A percentile compares a stretch with the other conserved stretches of the same genome.
Conservation (phyloP, 2,113 vertebrate genomes). For the Speoplatyrhinus poulsoni region DNA sequence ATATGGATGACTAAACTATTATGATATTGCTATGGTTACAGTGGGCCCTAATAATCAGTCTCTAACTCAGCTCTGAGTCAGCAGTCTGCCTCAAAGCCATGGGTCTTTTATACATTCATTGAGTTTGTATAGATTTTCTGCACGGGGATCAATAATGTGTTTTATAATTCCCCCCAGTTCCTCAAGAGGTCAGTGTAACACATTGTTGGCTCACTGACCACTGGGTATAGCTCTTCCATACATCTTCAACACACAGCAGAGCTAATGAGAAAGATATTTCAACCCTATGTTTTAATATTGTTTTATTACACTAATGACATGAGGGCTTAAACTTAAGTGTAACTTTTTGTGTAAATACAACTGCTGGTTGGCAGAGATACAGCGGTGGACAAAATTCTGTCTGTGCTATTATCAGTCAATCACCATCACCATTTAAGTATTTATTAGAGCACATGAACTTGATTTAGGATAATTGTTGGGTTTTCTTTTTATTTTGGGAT, state of each 20-base stretch:
- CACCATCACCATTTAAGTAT: too few relatives aligned
- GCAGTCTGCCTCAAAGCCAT: too few relatives aligned
- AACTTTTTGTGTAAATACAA: background rate
- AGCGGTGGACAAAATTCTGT: background rate
- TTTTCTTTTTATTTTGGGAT: too few relatives aligned
- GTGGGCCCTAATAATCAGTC: too few relatives aligned
- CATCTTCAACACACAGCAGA: background rate
- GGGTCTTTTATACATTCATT: too few relatives aligned
- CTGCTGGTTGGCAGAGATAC: background rate
- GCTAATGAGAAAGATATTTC: background rate
- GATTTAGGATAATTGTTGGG: too few relatives aligned
- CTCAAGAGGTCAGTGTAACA: conserved; percentile 73
- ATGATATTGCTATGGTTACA: too few relatives aligned
- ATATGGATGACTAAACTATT: too few relatives aligned
- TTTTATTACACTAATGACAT: too few relatives aligned
- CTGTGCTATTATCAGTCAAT: too few relatives aligned
- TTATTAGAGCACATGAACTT: too few relatives aligned
- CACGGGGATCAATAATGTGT: background rate
- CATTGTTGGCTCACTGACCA: conserved; percentile 50
- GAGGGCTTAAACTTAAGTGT: background rate
- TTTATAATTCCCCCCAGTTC: conserved; percentile 43
- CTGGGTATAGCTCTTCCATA: background rate
- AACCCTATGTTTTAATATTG: background rate
- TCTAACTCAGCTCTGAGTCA: too few relatives aligned
- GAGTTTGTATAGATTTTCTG: background rate